phyloP scores from a whole-genome alignment of 1,140 invertebrate species.

The Rhagoletis zephyria region DNA sequence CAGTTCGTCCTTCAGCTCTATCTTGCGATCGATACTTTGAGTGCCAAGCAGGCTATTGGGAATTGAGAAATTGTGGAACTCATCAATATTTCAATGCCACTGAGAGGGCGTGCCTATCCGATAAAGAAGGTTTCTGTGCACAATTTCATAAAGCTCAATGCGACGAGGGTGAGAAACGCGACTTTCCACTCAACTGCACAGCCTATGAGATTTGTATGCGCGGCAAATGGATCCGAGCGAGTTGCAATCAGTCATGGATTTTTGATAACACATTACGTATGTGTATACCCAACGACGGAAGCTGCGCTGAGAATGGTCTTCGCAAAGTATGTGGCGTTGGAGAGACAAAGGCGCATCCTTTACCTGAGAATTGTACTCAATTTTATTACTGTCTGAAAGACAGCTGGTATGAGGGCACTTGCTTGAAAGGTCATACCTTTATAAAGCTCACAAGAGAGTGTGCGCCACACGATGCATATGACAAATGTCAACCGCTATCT shows the following conservation, averaged over 20 bases:
- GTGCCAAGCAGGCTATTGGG: constrained; percentile 53
- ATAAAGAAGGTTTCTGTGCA: constrained; percentile 27
- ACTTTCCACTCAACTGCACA: constrained; percentile 62
- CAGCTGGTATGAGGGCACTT: constrained; percentile 64
- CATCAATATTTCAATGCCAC: constrained; percentile 55
- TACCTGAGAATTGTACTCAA: constrained; percentile 60
- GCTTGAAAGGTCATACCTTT: constrained; percentile 63
- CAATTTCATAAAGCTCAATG: not conserved
- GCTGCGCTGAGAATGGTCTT: constrained; percentile 63
- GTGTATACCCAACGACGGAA: constrained; percentile 62
- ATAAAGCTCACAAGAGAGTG: not conserved
- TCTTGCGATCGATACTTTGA: constrained; percentile 49
- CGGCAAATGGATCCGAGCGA: constrained; percentile 58
- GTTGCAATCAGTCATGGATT: constrained; percentile 59
- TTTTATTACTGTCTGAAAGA: constrained; percentile 63
- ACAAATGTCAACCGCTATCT: constrained; percentile 59
- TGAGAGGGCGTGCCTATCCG: constrained; percentile 23
- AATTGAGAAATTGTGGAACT: constrained; percentile 25
- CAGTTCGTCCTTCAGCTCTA: constrained; percentile 24
- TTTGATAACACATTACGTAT: constrained; percentile 62
- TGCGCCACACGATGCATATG: constrained; percentile 45
- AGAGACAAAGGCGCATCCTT: constrained; percentile 57
- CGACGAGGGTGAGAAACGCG: constrained; percentile 55
- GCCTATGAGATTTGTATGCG: constrained; percentile 61
- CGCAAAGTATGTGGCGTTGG: constrained; percentile 60